Conservation (phyloP, 2,113 vertebrate genomes). For the Cyanoramphus novaezelandiae region DNA sequence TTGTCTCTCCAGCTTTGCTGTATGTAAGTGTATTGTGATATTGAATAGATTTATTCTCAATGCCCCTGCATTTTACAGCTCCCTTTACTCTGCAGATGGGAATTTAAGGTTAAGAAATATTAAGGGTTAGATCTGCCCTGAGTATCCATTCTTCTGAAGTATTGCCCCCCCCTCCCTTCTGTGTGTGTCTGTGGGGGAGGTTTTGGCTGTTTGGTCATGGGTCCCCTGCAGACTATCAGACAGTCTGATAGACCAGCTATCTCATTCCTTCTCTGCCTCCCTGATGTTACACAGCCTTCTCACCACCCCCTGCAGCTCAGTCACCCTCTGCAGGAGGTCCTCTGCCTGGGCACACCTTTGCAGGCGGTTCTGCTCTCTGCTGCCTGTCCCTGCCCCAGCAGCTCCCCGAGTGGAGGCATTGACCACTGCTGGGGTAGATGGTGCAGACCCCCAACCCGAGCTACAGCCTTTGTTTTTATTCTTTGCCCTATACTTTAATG, state of each 20-base stretch:
- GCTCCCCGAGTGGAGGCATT: neutral
- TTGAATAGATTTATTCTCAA: neutral
- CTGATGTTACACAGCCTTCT: neutral
- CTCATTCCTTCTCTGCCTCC: neutral
- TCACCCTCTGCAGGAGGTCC: neutral
- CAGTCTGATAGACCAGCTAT: neutral
- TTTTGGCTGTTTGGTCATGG: neutral
- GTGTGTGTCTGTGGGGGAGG: neutral
- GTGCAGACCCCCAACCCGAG: neutral
- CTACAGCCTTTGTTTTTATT: neutral
- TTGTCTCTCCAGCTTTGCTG: neutral
- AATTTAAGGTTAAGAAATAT: neutral
- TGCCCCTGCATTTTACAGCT: neutral
- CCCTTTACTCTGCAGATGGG: neutral
- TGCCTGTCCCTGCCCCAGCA: neutral
- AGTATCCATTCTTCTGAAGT: accelerated
- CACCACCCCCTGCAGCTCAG: neutral
- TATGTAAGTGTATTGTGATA: neutral
- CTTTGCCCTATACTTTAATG: neutral
- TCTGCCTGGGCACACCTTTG: neutral
- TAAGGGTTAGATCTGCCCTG: neutral
- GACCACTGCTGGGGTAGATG: neutral
- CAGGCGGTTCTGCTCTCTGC: neutral
- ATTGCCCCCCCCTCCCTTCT: neutral
- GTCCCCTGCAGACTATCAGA: neutral